These are phyloP conservation scores for Gastrophysa polygoni DNA, from an alignment of 2,888 invertebrate species.

Conservation along the genomic window DNA sequence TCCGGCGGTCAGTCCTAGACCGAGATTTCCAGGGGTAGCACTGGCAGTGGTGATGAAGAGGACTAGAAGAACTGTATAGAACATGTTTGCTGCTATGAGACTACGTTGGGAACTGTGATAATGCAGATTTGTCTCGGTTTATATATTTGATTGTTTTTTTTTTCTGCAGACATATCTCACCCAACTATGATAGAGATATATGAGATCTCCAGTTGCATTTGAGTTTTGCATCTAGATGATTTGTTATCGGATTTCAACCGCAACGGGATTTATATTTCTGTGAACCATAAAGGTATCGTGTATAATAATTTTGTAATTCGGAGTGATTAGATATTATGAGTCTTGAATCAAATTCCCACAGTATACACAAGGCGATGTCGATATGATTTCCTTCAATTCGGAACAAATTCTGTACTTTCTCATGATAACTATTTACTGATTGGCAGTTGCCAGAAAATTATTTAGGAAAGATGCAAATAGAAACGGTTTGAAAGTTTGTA, in stretches of 20 bases:
- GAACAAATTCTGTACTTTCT: no score
- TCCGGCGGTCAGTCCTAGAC: background rate
- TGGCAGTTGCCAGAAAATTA: no score
- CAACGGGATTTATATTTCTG: background rate
- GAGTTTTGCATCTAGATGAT: background rate
- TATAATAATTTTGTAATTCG: no score
- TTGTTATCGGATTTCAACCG: background rate
- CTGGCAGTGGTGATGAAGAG: background rate
- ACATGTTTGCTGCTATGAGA: background rate
- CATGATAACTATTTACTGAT: no score
- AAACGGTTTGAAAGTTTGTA: no score
- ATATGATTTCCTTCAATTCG: no score
- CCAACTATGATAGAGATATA: background rate
- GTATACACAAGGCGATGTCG: no score
- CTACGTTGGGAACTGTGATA: background rate
- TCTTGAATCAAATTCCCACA: no score
- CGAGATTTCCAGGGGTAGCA: constrained; percentile 7
- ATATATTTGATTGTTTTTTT: background rate
- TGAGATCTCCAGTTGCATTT: background rate
- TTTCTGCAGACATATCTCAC: background rate
- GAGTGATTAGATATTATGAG: no score
- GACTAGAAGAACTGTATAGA: background rate
- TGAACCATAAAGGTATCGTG: background rate
- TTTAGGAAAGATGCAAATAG: no score
- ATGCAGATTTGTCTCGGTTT: background rate